Conservation (phyloP, 2,797 vertebrate genomes). For the Orestias chungarensis region DNA sequence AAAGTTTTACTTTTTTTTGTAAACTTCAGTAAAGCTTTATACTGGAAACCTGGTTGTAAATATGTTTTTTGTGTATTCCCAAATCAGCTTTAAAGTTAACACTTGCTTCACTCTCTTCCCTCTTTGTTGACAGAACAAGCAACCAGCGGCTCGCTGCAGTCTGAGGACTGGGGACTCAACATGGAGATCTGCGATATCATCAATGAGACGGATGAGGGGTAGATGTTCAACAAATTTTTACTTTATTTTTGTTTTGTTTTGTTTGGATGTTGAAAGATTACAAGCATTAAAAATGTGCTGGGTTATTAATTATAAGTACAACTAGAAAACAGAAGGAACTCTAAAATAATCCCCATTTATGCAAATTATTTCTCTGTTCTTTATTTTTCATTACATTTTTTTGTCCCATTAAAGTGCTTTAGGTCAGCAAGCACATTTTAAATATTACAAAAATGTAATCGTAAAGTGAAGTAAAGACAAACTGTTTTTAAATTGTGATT, state of each 20-base stretch:
- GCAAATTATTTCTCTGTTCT: neutral
- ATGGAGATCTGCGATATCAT: constrained; percentile 99
- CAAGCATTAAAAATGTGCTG: neutral
- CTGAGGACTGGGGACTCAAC: constrained; percentile 95
- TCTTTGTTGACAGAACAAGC: constrained; percentile 84
- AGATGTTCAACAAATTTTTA: too few species aligned
- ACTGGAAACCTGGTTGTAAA: neutral
- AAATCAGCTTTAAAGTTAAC: neutral
- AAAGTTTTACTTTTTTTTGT: neutral
- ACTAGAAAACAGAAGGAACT: neutral
- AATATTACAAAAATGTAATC: neutral
- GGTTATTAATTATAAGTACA: neutral
- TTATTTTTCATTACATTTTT: neutral
- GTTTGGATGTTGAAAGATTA: neutral
- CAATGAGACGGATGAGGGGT: constrained; percentile 98
- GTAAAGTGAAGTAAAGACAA: neutral
- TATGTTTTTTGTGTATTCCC: neutral
- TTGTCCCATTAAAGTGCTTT: neutral
- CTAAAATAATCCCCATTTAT: neutral
- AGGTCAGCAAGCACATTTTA: neutral
- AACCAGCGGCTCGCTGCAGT: constrained; percentile 84
- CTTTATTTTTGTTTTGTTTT: neutral
- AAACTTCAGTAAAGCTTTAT: neutral
- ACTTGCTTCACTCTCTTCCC: neutral
- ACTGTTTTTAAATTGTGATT: neutral